Evolutionary conservation across 2,113 vertebrate genomes (phyloP), one percentile per base, ranked within the genome.

Genomic region (Promerops cafer): DNA sequence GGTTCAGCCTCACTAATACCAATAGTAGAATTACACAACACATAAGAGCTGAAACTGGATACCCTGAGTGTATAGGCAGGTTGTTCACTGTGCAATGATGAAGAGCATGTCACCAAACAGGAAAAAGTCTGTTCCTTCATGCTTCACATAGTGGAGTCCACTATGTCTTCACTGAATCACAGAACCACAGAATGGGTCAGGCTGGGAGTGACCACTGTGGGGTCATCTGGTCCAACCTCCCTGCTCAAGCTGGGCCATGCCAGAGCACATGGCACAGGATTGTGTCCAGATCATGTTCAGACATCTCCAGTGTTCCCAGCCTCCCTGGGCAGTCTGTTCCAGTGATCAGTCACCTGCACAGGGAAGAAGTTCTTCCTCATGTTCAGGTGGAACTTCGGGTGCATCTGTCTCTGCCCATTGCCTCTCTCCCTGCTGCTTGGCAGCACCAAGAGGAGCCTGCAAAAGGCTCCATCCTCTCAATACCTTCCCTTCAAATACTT

Each of bases 51-150:
- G 1, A 83, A 89, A 56, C 5, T 11, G 24, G 20, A 24, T 5
- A 63, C 9, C 4, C 42, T 37, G 39, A 45, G 16, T 6, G 20
- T 42, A 4, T 10, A 42, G 10, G 26, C 8, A 64, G 20, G 23
- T 14, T 72, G 19, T 22, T 72, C n/a, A 8, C 8, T 37, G 31
- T 28, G 30, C 72, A 40, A 2, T 13, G 31, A 57, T 31, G n/a
- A 54, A 42, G 16, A 30, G 7, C 14, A 5, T 16, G 7, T 17
- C 0, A 0, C n/a, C 50, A 33, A 54, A 42, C 7, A 68, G 18
- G 19, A 71, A 20, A 53, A 85, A 23, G 4, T 4, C 26, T 17
- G 19, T 26, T 90, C 12, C 31, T 84, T 63, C 49, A 13, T 7
- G 19, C 11, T 78, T n/a, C 47, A 28, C 11, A 8, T 2, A 8